Evolutionary conservation across 2,888 invertebrate genomes (phyloP), one percentile per base, ranked within the genome.

Genomic region (Paralinhomoeus sp.): DNA sequence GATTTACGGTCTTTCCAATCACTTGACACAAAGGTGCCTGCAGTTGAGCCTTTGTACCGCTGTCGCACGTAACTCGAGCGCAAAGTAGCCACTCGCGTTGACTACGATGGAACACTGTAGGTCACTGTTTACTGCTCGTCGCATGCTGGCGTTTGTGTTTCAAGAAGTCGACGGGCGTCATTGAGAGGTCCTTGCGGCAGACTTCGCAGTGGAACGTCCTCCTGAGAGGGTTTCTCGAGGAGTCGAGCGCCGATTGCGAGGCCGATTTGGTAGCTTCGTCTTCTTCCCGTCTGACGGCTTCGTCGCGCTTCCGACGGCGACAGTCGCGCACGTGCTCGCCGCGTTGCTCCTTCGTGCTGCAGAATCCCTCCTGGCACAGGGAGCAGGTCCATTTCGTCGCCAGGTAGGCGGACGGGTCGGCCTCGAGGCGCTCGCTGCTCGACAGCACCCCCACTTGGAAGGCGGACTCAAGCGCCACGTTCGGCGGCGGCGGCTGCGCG

Each of bases 131-230:
- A n/a, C n/a, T n/a, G n/a, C n/a, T n/a, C n/a, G n/a, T n/a, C n/a
- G n/a, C n/a, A n/a, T n/a, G n/a, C n/a, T n/a, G n/a, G n/a, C n/a
- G n/a, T n/a, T 42, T 42, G 23, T 42, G 42, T 24, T 36, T 42
- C 17, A 42, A 20, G 12, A 42, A 36, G 7, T 42, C 42, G 9
- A 42, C 42, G 3, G 42, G 42, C n/a, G 33, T 42, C 23, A 42
- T 2, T 22, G 24, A 15, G 9, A 42, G n/a, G 3, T 13, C 9
- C n/a, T 36, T 3, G 2, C 13, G 12, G 37, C 37, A 37, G 9
- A 7, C 2, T 7, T 22, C 37, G 22, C 37, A 37, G 21, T 9
- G 20, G 21, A 9, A 37, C 22, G 13, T 17, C 17, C 37, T 20
- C n/a, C 37, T 21, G 22, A 3, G 21, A 9, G 21, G 37, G 21